These are phyloP conservation scores for Mastomys natalensis DNA, from an alignment of 2,113 vertebrate species.

Conservation along the genomic window DNA sequence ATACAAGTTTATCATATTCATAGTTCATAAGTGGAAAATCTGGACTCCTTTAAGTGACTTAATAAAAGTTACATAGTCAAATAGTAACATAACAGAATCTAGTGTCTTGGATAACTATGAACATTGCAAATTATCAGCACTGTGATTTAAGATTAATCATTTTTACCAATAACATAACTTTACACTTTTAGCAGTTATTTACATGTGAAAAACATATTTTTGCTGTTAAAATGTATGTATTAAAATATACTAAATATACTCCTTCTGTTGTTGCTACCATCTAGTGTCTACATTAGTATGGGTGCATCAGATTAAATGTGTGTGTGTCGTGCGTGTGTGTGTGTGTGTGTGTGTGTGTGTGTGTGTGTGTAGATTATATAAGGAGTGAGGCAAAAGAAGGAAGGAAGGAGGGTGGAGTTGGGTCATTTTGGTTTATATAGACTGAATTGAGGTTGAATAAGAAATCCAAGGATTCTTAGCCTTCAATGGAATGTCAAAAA, in stretches of 20 bases:
- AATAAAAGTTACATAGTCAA: not conserved
- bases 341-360: not conserved
- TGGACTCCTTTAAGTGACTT: not conserved
- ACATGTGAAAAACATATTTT: not conserved
- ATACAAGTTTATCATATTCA: not conserved
- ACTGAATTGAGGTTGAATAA: not conserved
- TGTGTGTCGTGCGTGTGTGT: not conserved
- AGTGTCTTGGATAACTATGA: not conserved
- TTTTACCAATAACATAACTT: not conserved
- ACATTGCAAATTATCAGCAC: not conserved
- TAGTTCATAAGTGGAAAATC: not conserved
- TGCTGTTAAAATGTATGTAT: not conserved
- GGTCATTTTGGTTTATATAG: not conserved
- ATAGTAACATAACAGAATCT: not conserved
- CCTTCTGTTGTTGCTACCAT: not conserved
- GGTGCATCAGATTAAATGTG: not conserved
- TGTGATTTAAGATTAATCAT: not conserved
- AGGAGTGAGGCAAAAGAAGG: not conserved
- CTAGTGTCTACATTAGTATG: not conserved
- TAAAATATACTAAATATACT: not conserved
- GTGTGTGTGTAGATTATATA: too few species aligned
- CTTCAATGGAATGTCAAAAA: not conserved
- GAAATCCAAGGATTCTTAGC: not conserved
- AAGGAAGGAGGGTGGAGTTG: not conserved
- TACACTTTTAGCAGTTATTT: not conserved